A percentile compares a stretch with the other conserved stretches of the same genome.
Evolutionary conservation across 1,140 invertebrate species (phyloP).

Genomic region (Sarcophaga bullata): DNA sequence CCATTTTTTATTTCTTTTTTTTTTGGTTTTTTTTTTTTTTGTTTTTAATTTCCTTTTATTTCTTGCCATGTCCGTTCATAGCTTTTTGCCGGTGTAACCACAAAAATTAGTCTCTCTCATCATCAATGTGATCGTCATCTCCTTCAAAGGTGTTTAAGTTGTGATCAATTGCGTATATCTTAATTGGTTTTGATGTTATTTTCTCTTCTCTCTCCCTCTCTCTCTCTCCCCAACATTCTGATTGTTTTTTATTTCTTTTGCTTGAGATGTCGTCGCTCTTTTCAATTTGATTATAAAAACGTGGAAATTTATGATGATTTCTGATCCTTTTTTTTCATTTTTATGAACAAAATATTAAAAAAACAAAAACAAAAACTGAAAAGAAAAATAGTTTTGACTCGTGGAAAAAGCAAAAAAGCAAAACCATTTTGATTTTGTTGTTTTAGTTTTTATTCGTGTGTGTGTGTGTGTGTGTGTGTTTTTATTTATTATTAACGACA

Average conservation of each 20-base stretch:
- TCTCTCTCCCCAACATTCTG: neutral
- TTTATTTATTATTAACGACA: neutral
- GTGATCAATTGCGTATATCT: constrained; percentile 38
- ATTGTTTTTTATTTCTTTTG: too few relatives aligned
- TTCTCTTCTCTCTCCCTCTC: neutral
- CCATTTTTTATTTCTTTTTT: too few relatives aligned
- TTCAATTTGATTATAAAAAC: neutral
- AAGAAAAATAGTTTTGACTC: neutral
- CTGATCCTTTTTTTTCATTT: neutral
- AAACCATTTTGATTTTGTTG: constrained; percentile 4
- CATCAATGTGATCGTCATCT: constrained; percentile 15
- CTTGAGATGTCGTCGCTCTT: neutral
- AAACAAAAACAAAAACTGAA: neutral
- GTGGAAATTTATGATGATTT: constrained; percentile 21
- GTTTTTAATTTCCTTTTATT: neutral
- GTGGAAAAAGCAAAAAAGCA: neutral
- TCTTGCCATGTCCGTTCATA: neutral
- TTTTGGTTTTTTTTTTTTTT: neutral
- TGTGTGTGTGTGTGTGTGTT: constrained; percentile 14
- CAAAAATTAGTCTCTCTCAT: constrained; percentile 38
- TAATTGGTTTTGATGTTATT: constrained; percentile 36
- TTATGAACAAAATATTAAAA: neutral
- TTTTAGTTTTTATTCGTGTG: constrained; percentile 3
- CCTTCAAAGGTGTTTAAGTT: constrained; percentile 19
- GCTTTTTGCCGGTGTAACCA: constrained; percentile 34